phyloP scores from a whole-genome alignment of 1,140 invertebrate genomes.

The Glomeris maerens region DNA sequence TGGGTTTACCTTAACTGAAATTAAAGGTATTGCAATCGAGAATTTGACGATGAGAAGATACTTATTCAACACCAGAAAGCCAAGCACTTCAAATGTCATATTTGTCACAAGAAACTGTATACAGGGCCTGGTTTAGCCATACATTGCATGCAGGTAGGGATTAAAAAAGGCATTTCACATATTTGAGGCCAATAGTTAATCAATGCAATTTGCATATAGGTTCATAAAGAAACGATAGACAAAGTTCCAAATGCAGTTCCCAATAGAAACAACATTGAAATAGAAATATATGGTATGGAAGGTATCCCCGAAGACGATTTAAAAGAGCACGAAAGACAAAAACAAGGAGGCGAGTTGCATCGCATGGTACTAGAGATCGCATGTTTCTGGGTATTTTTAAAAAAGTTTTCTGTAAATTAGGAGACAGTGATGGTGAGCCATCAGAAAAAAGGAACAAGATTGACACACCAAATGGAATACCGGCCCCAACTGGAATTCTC shows the following conservation, averaged over 20 bases:
- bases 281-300: constrained; percentile 99
- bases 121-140: constrained; percentile 95
- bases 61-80: constrained; percentile 99
- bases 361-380: constrained; percentile 26
- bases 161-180: background rate
- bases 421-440: too few relatives aligned
- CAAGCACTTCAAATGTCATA: constrained; percentile 99
- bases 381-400: constrained; percentile 6
- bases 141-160: constrained; percentile 95
- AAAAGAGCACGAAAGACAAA: constrained; percentile 81
- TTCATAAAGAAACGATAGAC: constrained; percentile 99
- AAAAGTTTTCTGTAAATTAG: too few relatives aligned
- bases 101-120: constrained; percentile 98
- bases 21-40: constrained; percentile 93
- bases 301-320: constrained; percentile 93
- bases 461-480: too few relatives aligned
- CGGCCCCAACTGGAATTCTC: too few relatives aligned
- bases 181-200: background rate
- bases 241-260: constrained; percentile 98
- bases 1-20: constrained; percentile 14
- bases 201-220: constrained; percentile 39
- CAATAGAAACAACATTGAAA: constrained; percentile 94
- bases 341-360: constrained; percentile 41
- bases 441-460: too few relatives aligned
- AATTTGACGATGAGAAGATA: constrained; percentile 99